Base-by-base conservation (phyloP, 2,888 invertebrate species). In the Iphiclides podalirius region DNA sequence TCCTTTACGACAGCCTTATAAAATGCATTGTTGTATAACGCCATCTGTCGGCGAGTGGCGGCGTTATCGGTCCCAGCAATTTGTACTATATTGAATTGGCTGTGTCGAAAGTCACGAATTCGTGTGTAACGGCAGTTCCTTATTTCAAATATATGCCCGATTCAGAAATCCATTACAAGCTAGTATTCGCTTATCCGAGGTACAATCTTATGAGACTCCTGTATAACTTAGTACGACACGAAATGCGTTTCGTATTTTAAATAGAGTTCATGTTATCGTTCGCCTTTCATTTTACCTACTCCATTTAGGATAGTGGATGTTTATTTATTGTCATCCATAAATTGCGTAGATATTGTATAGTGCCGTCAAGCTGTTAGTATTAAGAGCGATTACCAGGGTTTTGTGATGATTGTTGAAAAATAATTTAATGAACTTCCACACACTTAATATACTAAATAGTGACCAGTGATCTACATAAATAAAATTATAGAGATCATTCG, bases 31-130 rank as follows among this genome's bases (percentile, higher is more conserved):
- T n/a, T n/a, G 40, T 20, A 36, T 20, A 50, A 31, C 45, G 28
- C 45, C 50, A 50, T 40, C 50, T 50, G 20, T 12, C 39, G 40
- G 9, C 26, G 11, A 45, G 45, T 50, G 36, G 50, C 40, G 45
- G 37, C n/a, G 33, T 17, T 45, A 45, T 15, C 13, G 36, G 13
- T 44, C 7, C 20, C 20, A 20, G 20, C 20, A 20, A 20, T 20
- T 20, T 4, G 20, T 20, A 20, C 20, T 44, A 35, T 11, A 50
- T 45, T 45, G 44, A 41, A 50, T 50, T 40, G 40, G 39, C 17
- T 35, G 36, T 50, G 50, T 50, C 45, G 50, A 50, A 49, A 50
- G 50, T 50, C 50, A 50, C 50, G 50, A 50, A 50, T 36, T 50
- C 50, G 50, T 50, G 45, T 45, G 45, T 50, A 45, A 45, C 44